Conservation (phyloP, 2,113 vertebrate genomes). For the Zosterops borbonicus region DNA sequence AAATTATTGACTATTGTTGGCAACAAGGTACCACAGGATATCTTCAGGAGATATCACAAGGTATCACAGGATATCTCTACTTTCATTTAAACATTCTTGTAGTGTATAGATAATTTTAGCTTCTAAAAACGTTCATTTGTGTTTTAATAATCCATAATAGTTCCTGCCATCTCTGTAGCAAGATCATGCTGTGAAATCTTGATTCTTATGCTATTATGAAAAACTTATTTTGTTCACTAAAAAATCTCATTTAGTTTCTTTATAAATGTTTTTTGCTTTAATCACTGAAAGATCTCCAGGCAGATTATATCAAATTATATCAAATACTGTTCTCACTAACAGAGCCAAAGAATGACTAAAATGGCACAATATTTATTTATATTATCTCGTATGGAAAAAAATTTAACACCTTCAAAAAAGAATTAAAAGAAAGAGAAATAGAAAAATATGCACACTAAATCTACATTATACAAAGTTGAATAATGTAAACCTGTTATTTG, state of each 20-base stretch:
- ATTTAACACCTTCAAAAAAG: not conserved
- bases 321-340: not conserved
- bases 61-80: not conserved
- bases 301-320: slow-evolving; percentile 6
- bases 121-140: slow-evolving; percentile 33
- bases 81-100: slow-evolving; percentile 12
- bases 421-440: not conserved
- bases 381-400: not conserved
- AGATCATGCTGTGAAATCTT: slow-evolving; percentile 38
- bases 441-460: not conserved
- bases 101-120: not conserved
- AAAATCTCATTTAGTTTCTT: slow-evolving; percentile 15
- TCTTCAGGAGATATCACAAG: not conserved
- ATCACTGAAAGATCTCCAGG: slow-evolving; percentile 23
- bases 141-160: slow-evolving; percentile 25
- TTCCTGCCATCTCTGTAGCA: slow-evolving; percentile 1
- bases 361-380: not conserved
- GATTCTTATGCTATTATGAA: slow-evolving; percentile 24
- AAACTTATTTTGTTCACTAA: not conserved
- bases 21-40: not conserved
- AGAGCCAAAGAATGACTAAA: not conserved
- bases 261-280: slow-evolving; percentile 11
- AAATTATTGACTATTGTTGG: not conserved
- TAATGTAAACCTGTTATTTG: not conserved
- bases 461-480: not conserved